phyloP scores from a whole-genome alignment of 23 tunicate species.

The Ascidia mentula region DNA sequence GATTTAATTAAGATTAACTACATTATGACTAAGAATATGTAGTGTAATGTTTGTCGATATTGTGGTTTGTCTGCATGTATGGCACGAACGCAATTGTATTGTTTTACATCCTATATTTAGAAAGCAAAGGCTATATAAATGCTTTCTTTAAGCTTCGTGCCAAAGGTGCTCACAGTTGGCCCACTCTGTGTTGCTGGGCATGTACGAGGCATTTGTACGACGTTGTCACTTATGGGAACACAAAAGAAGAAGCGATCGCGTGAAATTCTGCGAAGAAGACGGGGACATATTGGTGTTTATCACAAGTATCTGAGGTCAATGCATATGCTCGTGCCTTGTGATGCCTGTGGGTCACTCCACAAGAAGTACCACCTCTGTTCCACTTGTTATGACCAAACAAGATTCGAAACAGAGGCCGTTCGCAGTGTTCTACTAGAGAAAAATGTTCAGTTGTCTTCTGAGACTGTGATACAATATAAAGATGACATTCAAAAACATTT shows the following conservation, averaged over 20 bases:
- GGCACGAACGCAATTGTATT: too few relatives aligned
- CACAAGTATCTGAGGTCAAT: constrained; percentile 20
- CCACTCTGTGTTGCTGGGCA: neutral
- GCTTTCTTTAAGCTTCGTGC: neutral
- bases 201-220: neutral
- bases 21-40: too few relatives aligned
- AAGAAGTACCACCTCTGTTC: constrained; percentile 75
- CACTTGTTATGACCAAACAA: constrained; percentile 88
- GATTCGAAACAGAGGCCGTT: constrained; percentile 77
- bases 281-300: constrained; percentile 12
- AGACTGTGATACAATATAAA: constrained; percentile 67
- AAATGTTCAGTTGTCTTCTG: constrained; percentile 43
- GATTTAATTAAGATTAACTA: too few relatives aligned
- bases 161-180: neutral
- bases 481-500: constrained; percentile 49
- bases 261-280: constrained; percentile 26
- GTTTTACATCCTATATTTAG: too few relatives aligned
- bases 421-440: constrained; percentile 44
- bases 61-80: too few relatives aligned
- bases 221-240: neutral
- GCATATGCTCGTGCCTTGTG: constrained; percentile 72
- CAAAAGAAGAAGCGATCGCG: constrained; percentile 28
- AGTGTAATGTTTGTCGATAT: too few relatives aligned
- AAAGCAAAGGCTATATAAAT: too few relatives aligned
- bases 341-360: constrained; percentile 62